Evolutionary conservation across 2,797 vertebrate genomes (phyloP).

Genomic region (Oophaga sylvatica): DNA sequence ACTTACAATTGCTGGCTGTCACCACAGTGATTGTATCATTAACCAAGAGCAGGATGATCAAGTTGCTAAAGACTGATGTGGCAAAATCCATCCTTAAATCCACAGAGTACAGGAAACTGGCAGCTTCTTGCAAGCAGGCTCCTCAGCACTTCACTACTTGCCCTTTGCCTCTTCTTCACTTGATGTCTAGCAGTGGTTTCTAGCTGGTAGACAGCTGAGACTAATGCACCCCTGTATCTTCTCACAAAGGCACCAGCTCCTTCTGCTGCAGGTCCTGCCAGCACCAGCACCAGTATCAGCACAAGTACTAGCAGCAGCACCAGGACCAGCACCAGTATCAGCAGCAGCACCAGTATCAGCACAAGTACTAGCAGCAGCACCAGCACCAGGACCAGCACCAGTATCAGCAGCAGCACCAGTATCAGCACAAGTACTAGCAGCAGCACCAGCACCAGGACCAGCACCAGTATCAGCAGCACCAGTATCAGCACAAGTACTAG

Average conservation of each 20-base stretch:
- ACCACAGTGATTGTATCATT: constrained; percentile 60
- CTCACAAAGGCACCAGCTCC: constrained; percentile 38
- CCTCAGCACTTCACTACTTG: constrained; percentile 63
- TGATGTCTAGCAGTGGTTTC: constrained; percentile 53
- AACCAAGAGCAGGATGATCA: constrained; percentile 69
- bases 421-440: too few relatives aligned
- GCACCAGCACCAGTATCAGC: constrained; percentile 13
- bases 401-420: too few relatives aligned
- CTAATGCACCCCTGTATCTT: constrained; percentile 44
- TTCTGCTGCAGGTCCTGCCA: constrained; percentile 54
- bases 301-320: too few relatives aligned
- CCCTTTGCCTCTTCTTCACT: constrained; percentile 43
- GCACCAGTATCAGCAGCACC: too few relatives aligned
- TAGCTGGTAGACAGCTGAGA: constrained; percentile 64
- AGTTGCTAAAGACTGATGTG: constrained; percentile 69
- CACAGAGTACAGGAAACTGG: constrained; percentile 63
- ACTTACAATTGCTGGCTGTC: constrained; percentile 76
- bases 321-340: too few relatives aligned
- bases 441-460: constrained; percentile 30
- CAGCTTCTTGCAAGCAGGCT: constrained; percentile 61
- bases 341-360: too few relatives aligned
- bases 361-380: too few relatives aligned
- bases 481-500: too few relatives aligned
- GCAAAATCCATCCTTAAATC: constrained; percentile 75
- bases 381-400: too few relatives aligned